These are phyloP conservation scores for Cynodonichthys magdalenae DNA, from an alignment of 2,797 vertebrate genomes.

Conservation along the genomic window DNA sequence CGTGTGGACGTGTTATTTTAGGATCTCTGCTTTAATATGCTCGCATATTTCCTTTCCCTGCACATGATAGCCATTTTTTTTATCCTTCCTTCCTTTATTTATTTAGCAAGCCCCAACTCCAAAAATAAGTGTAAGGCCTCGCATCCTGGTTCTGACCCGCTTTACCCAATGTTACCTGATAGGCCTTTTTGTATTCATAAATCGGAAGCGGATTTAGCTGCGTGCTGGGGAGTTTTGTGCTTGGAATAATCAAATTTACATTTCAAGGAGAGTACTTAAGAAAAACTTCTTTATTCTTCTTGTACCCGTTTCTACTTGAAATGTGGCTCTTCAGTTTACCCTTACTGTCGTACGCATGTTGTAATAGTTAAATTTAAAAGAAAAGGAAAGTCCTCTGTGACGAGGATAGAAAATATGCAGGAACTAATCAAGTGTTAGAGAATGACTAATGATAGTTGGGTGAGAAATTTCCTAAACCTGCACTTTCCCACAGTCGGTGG, in stretches of 20 bases:
- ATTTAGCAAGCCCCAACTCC: conserved; percentile 55
- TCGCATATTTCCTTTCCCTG: conserved; percentile 43
- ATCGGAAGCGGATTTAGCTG: conserved; percentile 37
- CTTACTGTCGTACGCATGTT: conserved; percentile 7
- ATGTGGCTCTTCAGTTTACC: conserved; percentile 7
- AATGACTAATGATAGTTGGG: conserved; percentile 12
- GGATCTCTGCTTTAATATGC: conserved; percentile 62
- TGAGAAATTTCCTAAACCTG: conserved; percentile 43
- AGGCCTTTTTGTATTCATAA: conserved; percentile 49
- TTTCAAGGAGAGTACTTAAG: conserved; percentile 8
- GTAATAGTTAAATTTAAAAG: background rate
- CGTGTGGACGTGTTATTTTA: conserved; percentile 37
- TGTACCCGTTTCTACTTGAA: conserved; percentile 28
- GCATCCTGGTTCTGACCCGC: conserved; percentile 56
- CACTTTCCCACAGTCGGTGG: conserved; percentile 68
- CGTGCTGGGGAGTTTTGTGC: conserved; percentile 25
- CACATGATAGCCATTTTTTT: conserved; percentile 50
- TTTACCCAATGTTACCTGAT: conserved; percentile 50
- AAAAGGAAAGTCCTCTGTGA: conserved; percentile 4
- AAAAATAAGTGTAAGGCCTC: conserved; percentile 63
- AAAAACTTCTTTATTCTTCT: conserved; percentile 11
- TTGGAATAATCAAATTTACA: conserved; percentile 30
- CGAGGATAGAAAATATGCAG: background rate
- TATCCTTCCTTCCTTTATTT: conserved; percentile 65
- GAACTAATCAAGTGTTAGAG: background rate